Base-by-base conservation (phyloP, 2,113 vertebrate genomes). In the Bambusicola thoracicus region DNA sequence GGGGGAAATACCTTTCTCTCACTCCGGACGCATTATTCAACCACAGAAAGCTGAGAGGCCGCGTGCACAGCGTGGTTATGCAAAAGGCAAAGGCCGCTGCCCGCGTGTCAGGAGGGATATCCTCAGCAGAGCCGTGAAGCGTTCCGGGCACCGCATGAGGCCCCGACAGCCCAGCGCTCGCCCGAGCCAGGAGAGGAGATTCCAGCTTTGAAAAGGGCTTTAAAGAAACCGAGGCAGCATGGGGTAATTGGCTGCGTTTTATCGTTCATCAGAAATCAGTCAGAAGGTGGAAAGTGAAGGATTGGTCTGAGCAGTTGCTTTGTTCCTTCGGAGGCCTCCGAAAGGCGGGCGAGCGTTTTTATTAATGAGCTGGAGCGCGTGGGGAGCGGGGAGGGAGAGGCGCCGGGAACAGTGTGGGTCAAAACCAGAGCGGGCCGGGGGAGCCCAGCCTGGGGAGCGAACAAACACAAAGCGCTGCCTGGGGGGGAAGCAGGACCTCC, bases 61-160 rank as follows among this genome's bases (percentile, higher is more conserved):
- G 22, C 77, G 72, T 5, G 0, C 41, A 4, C 53, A 10, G 30
- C 0, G 34, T 2, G 1, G 25, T 4, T 21, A 56, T 0, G 15
- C 24, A 6, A 12, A 11, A 70, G 46, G 70, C 89, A 70, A 20
- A 72, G 80, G 76, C 83, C 62, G 24, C 1, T 34, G 58, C 8
- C 25, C 0, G 8, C 1, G 48, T 69, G 94, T 93, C 94, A 90
- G 94, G 43, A 93, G 63, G 6, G 66, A 94, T 81, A 20, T 75
- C 21, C 55, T 22, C 78, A 48, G 78, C 66, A 27, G 58, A 30
- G 3, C 36, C 74, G 63, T 0, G 34, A 16, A 86, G 55, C 68
- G 2, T 46, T 27, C 5, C 0, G 79, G 13, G 6, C 67, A 0
- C 80, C 0, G 19, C 4, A 12, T 8, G 74, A 38, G 80, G 85